These are phyloP conservation scores for Timandra comae DNA, from an alignment of 2,888 invertebrate species.

Conservation along the genomic window DNA sequence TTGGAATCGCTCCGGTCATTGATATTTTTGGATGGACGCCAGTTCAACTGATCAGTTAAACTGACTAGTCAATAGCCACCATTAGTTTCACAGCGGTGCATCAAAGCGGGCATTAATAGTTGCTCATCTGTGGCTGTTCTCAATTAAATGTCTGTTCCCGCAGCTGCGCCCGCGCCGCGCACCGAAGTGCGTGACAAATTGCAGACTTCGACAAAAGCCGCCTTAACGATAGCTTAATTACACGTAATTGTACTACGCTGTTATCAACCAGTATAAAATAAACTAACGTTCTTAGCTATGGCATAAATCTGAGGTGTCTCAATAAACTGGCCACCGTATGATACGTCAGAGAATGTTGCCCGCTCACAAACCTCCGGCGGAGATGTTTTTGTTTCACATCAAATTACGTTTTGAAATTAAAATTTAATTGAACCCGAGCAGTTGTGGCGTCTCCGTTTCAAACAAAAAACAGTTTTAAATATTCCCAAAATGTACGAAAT, in stretches of 20 bases:
- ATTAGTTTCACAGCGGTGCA: slow-evolving; percentile 15
- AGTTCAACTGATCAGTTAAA: too few species aligned
- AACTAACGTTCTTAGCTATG: neutral
- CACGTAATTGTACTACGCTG: slow-evolving; percentile 35
- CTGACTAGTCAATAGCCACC: too few species aligned
- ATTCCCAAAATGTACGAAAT: too few species aligned
- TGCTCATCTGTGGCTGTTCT: slow-evolving; percentile 24
- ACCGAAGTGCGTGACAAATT: slow-evolving; percentile 50
- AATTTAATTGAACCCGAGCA: slow-evolving; percentile 24
- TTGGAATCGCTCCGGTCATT: too few species aligned
- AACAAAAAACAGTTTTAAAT: neutral
- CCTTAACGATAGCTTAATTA: slow-evolving; percentile 53
- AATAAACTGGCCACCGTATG: slow-evolving; percentile 11
- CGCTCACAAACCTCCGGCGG: slow-evolving; percentile 3
- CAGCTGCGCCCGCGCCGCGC: slow-evolving; percentile 19
- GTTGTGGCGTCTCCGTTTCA: neutral
- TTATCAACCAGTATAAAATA: slow-evolving; percentile 2
- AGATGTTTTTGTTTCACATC: slow-evolving; percentile 21
- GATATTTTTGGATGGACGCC: too few species aligned
- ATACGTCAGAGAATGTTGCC: slow-evolving; percentile 19
- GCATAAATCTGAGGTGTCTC: slow-evolving; percentile 7
- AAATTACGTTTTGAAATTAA: slow-evolving; percentile 25
- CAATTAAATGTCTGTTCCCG: slow-evolving; percentile 23
- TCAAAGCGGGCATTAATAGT: slow-evolving; percentile 26
- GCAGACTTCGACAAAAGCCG: slow-evolving; percentile 34